Evolutionary conservation across 1,140 invertebrate genomes (phyloP).

Genomic region (Aphelenchoides fujianensis): DNA sequence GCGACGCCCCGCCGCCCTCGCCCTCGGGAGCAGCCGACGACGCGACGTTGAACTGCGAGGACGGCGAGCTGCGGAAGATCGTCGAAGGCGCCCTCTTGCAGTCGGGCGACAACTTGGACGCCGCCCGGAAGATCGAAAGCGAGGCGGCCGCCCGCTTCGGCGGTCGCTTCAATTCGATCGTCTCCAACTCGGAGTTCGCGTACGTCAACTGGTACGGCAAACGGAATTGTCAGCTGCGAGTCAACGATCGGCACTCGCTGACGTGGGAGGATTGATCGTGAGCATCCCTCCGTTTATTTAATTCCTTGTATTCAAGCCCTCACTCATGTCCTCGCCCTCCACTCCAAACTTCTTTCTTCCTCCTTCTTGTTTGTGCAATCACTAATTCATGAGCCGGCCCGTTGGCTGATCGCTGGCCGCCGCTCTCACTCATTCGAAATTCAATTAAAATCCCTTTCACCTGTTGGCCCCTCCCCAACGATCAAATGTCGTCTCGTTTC

Average conservation of each 20-base stretch:
- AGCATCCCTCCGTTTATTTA: too few relatives aligned
- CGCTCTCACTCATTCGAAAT: too few relatives aligned
- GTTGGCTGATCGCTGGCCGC: too few relatives aligned
- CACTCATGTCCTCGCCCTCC: too few relatives aligned
- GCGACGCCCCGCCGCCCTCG: constrained; percentile 18
- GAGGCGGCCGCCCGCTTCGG: constrained; percentile 48
- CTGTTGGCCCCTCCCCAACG: too few relatives aligned
- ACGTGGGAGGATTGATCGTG: constrained; percentile 57
- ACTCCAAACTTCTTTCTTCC: too few relatives aligned
- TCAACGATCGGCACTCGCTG: constrained; percentile 44
- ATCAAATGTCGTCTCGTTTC: too few relatives aligned
- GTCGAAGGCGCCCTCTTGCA: constrained; percentile 27
- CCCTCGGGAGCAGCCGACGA: constrained; percentile 7
- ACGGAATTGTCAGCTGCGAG: constrained; percentile 48
- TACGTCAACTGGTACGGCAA: constrained; percentile 56
- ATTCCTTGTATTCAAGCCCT: too few relatives aligned
- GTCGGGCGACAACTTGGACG: constrained; percentile 44
- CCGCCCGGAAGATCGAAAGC: constrained; percentile 49
- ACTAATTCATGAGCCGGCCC: too few relatives aligned
- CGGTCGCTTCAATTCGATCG: constrained; percentile 52
- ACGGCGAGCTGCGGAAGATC: constrained; percentile 38
- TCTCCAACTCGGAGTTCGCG: constrained; percentile 50
- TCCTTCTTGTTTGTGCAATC: too few relatives aligned
- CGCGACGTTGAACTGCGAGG: constrained; percentile 41
- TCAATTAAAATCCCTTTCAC: too few relatives aligned